Base-by-base conservation (phyloP, 2,888 invertebrate genomes). In the Drosophila glabriapex region DNA sequence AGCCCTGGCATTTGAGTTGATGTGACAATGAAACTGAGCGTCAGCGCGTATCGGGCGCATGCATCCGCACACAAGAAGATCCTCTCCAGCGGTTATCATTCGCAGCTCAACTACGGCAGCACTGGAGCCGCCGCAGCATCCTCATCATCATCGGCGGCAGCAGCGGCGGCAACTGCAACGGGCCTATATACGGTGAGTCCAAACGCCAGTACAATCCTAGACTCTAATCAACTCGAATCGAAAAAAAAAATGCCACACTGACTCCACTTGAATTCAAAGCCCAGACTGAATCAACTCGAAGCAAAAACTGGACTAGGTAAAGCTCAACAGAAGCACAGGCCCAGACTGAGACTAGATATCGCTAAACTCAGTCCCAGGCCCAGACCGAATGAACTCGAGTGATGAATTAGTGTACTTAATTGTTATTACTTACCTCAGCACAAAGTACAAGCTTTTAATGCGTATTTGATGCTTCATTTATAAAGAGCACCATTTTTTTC, bases 11-110 rank as follows among this genome's bases (percentile, higher is more conserved):
- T 43, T 53, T 69, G 84, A 81, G 84, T 85, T 84, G 75, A 85
- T 85, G 91, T 80, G 80, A 88, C 83, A 91, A 97, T 97, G 97
- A 97, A 97, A 95, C 94, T 97, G 92, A 97, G 97, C 94, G 97
- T 97, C 91, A 97, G 97, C 91, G 97, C 97, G 91, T 97, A 97
- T 94, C 95, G 97, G 93, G 97, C 97, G 92, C 97, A 97, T 94
- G 97, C 97, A 93, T 97, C 97, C 83, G 97, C 97, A 93, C 97
- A 97, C 94, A 97, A 97, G 94, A 97, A 97, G 94, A 97, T 97
- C 92, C 95, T 97, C 92, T 96, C 96, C 87, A 95, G 96, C 91
- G 97, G 96, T 91, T 96, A 96, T 94, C 96, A 96, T 91, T 95
- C 96, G 93, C 95, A 95, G 93, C 94, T 95, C 90, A 96, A 96